These are phyloP conservation scores for Pomacea canaliculata DNA, from an alignment of 2,888 invertebrate genomes.

Conservation along the genomic window DNA sequence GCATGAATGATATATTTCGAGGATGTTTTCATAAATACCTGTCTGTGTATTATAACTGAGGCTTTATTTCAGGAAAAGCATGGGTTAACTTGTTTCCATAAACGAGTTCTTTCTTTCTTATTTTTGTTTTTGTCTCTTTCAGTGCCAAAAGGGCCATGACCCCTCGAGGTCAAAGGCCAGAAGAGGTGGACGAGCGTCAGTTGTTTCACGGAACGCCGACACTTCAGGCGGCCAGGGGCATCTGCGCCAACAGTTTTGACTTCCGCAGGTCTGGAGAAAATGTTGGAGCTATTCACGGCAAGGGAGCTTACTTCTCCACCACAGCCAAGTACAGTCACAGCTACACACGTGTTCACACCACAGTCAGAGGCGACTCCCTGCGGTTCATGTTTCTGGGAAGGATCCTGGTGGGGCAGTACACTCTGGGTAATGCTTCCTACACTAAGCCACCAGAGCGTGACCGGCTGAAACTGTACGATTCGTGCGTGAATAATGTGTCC, in stretches of 20 bases:
- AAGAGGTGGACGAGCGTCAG: constrained; percentile 47
- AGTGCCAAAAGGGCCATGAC: constrained; percentile 10
- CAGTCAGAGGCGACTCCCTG: background rate
- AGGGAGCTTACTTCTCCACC: constrained; percentile 59
- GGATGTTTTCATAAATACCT: too few species aligned
- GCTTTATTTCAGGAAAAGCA: too few species aligned
- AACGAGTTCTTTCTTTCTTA: too few species aligned
- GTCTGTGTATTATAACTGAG: too few species aligned
- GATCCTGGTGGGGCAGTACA: constrained; percentile 14
- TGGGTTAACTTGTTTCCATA: too few species aligned
- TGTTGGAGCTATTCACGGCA: constrained; percentile 43
- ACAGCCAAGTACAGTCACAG: constrained; percentile 57
- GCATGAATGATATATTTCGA: too few species aligned
- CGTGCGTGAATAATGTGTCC: constrained; percentile 7
- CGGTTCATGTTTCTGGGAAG: constrained; percentile 19
- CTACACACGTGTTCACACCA: constrained; percentile 37
- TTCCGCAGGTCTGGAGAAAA: constrained; percentile 49
- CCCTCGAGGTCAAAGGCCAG: background rate
- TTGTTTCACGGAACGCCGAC: constrained; percentile 48
- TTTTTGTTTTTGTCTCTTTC: background rate
- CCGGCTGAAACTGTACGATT: constrained; percentile 13
- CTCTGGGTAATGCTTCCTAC: constrained; percentile 4
- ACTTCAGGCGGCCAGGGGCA: constrained; percentile 40
- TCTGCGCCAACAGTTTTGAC: constrained; percentile 50
- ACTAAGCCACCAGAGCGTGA: constrained; percentile 5